Base-by-base conservation (phyloP, 1,140 invertebrate species). In the Potamilus streckersoni region DNA sequence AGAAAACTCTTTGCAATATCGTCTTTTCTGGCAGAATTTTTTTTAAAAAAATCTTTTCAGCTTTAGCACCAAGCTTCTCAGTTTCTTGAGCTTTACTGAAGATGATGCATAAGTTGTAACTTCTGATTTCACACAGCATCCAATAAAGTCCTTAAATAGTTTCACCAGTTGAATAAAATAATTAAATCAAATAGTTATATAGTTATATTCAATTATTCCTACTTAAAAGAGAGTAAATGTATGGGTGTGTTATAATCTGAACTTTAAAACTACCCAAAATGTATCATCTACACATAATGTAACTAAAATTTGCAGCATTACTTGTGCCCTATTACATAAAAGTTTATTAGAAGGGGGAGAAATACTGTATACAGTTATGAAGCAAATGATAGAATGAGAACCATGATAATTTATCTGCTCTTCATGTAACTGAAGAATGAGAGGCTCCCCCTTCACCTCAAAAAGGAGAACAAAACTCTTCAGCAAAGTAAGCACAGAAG, bases 381-480 rank as follows among this genome's bases (percentile, higher is more conserved):
- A 68, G 23, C 23, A 23, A 23, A 23, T 23, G 23, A 23, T 23
- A 23, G 23, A 2, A 23, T 23, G 23, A 23, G 23, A 23, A 23
- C 55, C 60, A 49, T 0, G 66, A 68, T 56, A 58, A 63, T 27
- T 75, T 73, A 73, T 70, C 61, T 73, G 74, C 56, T 77, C 61
- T 17, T 80, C 78, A 80, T 80, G 74, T 38, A 80, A 23, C 61
- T 64, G n/a, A 59, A 76, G 78, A 65, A 80, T 76, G 13, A 73
- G 23, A 15, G 78, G 78, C 27, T 73, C 69, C 27, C 69, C 69
- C 38, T 72, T 76, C 63, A 69, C 71, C 58, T 80, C 66, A 66
- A 80, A 80, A n/a, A 77, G 58, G 17, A 69, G 23, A n/a, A 76
- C 74, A 77, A 73, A 76, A 13, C 67, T 49, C 66, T 76, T 68